Conservation (phyloP, 2,797 vertebrate genomes). For the Clarias laeviceps region DNA sequence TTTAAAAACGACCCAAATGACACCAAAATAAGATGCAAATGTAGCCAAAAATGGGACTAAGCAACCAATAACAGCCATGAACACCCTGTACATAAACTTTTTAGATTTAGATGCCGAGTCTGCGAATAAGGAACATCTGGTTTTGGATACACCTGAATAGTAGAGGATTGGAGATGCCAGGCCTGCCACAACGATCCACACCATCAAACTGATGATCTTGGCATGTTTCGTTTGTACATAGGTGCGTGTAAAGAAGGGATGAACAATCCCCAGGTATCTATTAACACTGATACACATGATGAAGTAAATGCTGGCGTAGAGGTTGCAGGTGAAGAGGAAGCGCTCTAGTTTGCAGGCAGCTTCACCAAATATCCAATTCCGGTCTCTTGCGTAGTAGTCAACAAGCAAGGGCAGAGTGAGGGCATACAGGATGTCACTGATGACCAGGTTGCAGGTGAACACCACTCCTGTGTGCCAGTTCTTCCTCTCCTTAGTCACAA, state of each 20-base stretch:
- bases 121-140: background rate
- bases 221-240: conserved; percentile 67
- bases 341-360: conserved; percentile 75
- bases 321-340: conserved; percentile 83
- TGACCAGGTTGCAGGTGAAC: conserved; percentile 78
- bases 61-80: conserved; percentile 71
- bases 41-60: conserved; percentile 79
- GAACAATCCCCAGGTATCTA: conserved; percentile 75
- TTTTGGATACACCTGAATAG: conserved; percentile 58
- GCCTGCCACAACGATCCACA: conserved; percentile 71
- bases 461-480: conserved; percentile 79
- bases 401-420: conserved; percentile 77
- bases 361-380: conserved; percentile 74
- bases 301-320: conserved; percentile 80
- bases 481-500: conserved; percentile 62
- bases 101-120: fast-evolving
- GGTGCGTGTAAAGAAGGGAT: conserved; percentile 76
- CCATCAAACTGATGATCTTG: conserved; percentile 61
- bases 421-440: conserved; percentile 81
- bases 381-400: conserved; percentile 67
- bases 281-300: conserved; percentile 83
- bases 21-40: conserved; percentile 69
- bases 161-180: conserved; percentile 72
- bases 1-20: conserved; percentile 69
- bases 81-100: conserved; percentile 68